Conservation (phyloP, 2,888 invertebrate species). For the Plagodis pulveraria region DNA sequence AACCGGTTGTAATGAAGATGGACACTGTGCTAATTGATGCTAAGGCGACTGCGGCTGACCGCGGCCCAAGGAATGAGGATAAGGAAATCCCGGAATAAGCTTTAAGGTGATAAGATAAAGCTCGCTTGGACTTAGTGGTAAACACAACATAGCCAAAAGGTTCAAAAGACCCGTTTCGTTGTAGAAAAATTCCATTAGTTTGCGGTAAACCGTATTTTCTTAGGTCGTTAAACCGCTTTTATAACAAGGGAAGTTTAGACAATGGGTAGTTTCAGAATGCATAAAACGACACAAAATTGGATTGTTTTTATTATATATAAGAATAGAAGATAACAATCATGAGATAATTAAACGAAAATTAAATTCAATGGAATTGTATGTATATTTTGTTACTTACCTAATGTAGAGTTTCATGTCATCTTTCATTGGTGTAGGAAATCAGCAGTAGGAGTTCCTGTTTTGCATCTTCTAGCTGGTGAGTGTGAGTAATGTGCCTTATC, state of each 20-base stretch:
- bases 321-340: neutral
- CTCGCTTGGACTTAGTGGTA: slow-evolving; percentile 53
- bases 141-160: slow-evolving; percentile 55
- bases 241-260: slow-evolving; percentile 11
- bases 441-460: too few species aligned
- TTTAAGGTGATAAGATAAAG: slow-evolving; percentile 62
- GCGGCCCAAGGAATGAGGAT: slow-evolving; percentile 51
- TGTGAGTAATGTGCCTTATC: too few species aligned
- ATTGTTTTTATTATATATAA: neutral
- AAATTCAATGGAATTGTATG: too few species aligned
- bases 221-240: slow-evolving; percentile 21
- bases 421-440: too few species aligned
- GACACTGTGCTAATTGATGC: slow-evolving; percentile 67
- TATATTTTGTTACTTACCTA: too few species aligned
- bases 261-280: slow-evolving; percentile 4
- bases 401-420: too few species aligned
- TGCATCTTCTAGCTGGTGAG: too few species aligned
- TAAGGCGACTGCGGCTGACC: slow-evolving; percentile 61
- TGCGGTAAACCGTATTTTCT: slow-evolving; percentile 33
- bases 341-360: too few species aligned
- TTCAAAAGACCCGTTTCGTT: slow-evolving; percentile 44
- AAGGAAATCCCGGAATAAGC: slow-evolving; percentile 70
- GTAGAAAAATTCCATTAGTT: slow-evolving; percentile 41
- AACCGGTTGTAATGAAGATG: slow-evolving; percentile 34
- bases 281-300: neutral